A percentile compares a stretch with the other conserved stretches of the same genome.
Evolutionary conservation across 2,797 vertebrate genomes (phyloP).

Genomic region (Spinus pinus): DNA sequence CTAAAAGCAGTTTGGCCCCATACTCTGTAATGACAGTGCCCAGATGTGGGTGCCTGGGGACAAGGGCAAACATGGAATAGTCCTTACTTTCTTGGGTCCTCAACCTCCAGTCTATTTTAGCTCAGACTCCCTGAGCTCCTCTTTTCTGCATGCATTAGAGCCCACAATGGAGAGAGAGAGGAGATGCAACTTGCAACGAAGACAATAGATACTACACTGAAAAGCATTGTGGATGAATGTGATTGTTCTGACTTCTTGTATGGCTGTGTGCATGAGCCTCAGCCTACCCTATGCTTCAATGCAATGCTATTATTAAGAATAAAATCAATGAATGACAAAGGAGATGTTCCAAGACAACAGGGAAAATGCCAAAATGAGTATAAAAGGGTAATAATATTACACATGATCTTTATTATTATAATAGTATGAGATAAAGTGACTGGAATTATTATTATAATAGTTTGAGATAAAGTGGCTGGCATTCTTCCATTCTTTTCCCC

Average conservation of each 20-base stretch:
- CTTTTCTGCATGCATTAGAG: not conserved
- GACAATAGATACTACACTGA: not conserved
- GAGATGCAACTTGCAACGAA: not conserved
- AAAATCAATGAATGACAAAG: not conserved
- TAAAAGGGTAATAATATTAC: not conserved
- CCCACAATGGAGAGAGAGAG: not conserved
- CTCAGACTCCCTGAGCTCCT: not conserved
- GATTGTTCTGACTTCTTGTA: not conserved
- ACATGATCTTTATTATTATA: not conserved
- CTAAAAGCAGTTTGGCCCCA: not conserved
- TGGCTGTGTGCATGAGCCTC: not conserved
- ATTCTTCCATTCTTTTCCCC: not conserved
- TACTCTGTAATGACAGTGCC: not conserved
- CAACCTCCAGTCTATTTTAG: not conserved
- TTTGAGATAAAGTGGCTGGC: not conserved
- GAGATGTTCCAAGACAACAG: not conserved
- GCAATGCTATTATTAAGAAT: not conserved
- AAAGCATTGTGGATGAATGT: not conserved
- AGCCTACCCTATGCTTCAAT: not conserved
- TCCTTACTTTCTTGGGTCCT: not conserved
- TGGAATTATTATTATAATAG: not conserved
- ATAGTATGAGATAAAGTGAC: not conserved
- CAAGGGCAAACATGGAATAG: rapidly evolving
- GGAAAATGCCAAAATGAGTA: not conserved
- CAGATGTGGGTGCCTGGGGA: not conserved